A percentile compares a stretch with the other conserved stretches of the same genome.
phyloP scores from a whole-genome alignment of 2,888 invertebrate species.

The Sesia bembeciformis region DNA sequence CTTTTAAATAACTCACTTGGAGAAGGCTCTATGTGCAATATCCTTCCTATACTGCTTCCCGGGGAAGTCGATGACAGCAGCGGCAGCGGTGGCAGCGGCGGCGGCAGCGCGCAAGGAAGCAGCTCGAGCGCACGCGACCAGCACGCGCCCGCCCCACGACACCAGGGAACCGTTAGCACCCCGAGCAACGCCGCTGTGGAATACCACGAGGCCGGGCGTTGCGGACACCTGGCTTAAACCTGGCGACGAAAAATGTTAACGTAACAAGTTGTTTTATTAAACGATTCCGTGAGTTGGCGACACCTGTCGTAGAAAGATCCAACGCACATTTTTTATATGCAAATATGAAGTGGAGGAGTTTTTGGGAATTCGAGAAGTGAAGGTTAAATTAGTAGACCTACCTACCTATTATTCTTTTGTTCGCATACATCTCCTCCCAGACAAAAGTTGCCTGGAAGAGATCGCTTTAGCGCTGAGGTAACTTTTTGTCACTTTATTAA shows the following conservation, averaged over 20 bases:
- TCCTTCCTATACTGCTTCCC: constrained; percentile 91
- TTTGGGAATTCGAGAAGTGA: too few species aligned
- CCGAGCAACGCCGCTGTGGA: constrained; percentile 89
- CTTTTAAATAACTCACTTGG: constrained; percentile 73
- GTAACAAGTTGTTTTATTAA: too few species aligned
- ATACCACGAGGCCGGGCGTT: constrained; percentile 76
- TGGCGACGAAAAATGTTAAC: constrained; percentile 17
- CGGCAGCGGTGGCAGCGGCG: constrained; percentile 81
- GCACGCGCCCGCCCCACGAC: constrained; percentile 93
- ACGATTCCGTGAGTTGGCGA: too few species aligned
- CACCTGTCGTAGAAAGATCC: too few species aligned
- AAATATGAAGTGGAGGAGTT: too few species aligned
- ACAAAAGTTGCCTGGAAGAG: too few species aligned
- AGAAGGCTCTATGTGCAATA: constrained; percentile 90
- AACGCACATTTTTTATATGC: too few species aligned
- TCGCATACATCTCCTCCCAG: too few species aligned
- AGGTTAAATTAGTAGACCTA: too few species aligned
- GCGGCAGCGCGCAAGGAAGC: constrained; percentile 81
- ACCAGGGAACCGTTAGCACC: constrained; percentile 77
- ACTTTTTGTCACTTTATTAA: too few species aligned
- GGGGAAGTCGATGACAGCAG: constrained; percentile 84
- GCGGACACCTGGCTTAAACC: constrained; percentile 73
- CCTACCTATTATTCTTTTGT: too few species aligned
- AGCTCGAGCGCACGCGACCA: constrained; percentile 83
- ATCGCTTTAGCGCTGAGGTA: too few species aligned